Evolutionary conservation across 1,140 invertebrate genomes (phyloP).

Genomic region (Nomia melanderi): DNA sequence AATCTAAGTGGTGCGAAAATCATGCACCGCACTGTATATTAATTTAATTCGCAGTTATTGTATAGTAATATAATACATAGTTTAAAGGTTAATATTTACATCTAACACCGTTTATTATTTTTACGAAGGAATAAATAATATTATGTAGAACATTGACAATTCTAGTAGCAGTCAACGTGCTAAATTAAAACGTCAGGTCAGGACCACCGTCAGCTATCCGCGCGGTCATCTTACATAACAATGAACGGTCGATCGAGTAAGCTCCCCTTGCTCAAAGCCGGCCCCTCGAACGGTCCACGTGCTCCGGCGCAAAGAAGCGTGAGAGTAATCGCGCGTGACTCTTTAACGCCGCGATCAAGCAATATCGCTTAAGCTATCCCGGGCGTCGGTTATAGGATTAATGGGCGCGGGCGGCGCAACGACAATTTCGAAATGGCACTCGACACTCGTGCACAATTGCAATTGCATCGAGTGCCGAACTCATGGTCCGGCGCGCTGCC

Average conservation of each 20-base stretch:
- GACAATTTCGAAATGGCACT: constrained; percentile 66
- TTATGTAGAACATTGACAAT: too few species aligned
- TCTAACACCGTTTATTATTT: too few species aligned
- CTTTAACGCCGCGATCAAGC: constrained; percentile 61
- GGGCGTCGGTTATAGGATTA: constrained; percentile 51
- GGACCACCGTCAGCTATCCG: not conserved
- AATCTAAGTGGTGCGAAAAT: too few species aligned
- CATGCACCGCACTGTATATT: too few species aligned
- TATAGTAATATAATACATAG: too few species aligned
- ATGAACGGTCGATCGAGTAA: not conserved
- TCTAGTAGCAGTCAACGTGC: too few species aligned
- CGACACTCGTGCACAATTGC: constrained; percentile 62
- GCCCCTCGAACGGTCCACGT: not conserved
- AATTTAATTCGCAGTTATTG: too few species aligned
- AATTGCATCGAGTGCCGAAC: constrained; percentile 64
- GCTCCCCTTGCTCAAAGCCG: not conserved
- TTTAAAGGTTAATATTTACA: too few species aligned
- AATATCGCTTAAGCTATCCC: constrained; percentile 61
- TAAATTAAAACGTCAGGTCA: not conserved
- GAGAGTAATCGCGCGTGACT: constrained; percentile 53
- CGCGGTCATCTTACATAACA: not conserved
- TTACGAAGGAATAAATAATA: too few species aligned
- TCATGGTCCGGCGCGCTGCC: constrained; percentile 46
- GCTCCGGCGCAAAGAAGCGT: not conserved
- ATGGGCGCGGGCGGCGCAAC: constrained; percentile 57